phyloP scores from a whole-genome alignment of 2,797 vertebrate species.

The Bovichtus variegatus region DNA sequence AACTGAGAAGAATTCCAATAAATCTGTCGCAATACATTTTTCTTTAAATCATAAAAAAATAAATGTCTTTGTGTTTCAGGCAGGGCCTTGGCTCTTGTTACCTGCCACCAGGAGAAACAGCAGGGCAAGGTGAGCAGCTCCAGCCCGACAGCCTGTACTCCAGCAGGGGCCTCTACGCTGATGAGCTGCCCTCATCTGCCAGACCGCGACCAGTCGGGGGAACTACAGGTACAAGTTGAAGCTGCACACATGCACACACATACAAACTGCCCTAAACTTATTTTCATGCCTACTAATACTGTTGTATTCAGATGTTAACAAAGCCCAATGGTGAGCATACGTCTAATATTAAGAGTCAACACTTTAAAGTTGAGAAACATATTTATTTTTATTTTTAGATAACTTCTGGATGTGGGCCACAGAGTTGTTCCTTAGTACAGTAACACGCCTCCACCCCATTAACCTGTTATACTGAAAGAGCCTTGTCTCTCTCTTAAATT shows the following conservation, averaged over 20 bases:
- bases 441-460: conserved; percentile 16
- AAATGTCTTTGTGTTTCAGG: conserved; percentile 69
- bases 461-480: conserved; percentile 34
- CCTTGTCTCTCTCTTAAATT: conserved; percentile 44
- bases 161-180: conserved; percentile 87
- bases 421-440: background rate
- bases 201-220: conserved; percentile 94
- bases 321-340: background rate
- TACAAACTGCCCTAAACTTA: background rate
- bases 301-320: background rate
- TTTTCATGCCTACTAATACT: background rate
- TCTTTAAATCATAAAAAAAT: background rate
- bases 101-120: conserved; percentile 85
- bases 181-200: conserved; percentile 91
- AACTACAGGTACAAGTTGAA: conserved; percentile 88
- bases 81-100: conserved; percentile 88
- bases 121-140: conserved; percentile 74
- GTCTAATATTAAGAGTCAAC: background rate
- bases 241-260: background rate
- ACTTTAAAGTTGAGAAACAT: background rate
- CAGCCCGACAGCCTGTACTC: conserved; percentile 87
- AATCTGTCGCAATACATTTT: background rate
- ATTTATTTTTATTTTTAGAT: background rate
- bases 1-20: background rate
- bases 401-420: conserved; percentile 8